phyloP scores from a whole-genome alignment of 2,888 invertebrate species.

The Hydrotaea diabolus region DNA sequence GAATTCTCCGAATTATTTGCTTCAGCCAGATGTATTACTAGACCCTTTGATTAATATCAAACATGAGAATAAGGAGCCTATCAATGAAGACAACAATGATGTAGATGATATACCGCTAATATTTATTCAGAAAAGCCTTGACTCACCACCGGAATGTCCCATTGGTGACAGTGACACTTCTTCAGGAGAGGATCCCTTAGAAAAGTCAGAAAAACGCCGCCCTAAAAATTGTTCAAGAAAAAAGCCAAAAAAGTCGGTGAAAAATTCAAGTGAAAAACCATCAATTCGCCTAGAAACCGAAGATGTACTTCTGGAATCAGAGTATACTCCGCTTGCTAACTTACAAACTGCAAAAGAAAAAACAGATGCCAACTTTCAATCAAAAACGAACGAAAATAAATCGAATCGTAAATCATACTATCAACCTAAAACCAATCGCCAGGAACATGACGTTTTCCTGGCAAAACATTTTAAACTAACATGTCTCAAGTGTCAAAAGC shows the following conservation, averaged over 20 bases:
- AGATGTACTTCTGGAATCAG: background rate
- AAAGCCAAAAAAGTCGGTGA: background rate
- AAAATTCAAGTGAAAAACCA: background rate
- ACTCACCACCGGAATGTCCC: background rate
- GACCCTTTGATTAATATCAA: background rate
- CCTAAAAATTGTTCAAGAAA: background rate
- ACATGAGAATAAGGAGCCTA: constrained; percentile 1
- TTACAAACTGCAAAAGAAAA: background rate
- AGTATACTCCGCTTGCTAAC: background rate
- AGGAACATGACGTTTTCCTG: constrained; percentile 31
- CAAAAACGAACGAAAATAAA: background rate
- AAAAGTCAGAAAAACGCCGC: background rate
- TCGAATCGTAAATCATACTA: background rate
- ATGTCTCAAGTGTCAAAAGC: background rate
- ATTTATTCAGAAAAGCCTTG: background rate
- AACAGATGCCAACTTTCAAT: background rate
- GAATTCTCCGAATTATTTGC: background rate
- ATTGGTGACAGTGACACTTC: background rate
- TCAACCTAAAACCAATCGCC: constrained; percentile 2
- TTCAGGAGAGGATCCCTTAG: constrained; percentile 10
- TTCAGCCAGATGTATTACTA: constrained; percentile 2
- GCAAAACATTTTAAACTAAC: constrained; percentile 24
- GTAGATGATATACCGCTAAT: constrained; percentile 11
- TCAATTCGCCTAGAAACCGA: no score
- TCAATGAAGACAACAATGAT: background rate